Evolutionary conservation across 2,888 invertebrate species (phyloP).

Genomic region (Megaustenia siamemsis): DNA sequence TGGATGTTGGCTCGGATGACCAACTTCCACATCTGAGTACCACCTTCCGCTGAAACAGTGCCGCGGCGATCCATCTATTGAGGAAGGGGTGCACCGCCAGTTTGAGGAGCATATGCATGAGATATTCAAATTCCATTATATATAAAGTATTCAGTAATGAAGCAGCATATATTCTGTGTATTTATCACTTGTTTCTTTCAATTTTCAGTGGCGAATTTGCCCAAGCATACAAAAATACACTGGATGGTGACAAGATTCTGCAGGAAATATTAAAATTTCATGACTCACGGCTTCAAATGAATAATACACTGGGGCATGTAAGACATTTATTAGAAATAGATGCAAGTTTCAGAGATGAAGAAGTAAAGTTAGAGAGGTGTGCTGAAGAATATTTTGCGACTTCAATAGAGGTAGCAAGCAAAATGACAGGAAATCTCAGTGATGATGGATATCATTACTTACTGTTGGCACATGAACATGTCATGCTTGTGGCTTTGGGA

Average conservation of each 20-base stretch:
- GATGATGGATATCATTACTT: constrained; percentile 20
- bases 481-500: background rate
- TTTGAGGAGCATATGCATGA: too few species aligned
- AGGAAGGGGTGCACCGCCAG: too few species aligned
- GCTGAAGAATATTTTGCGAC: background rate
- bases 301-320: constrained; percentile 8
- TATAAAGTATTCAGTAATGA: too few species aligned
- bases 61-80: too few species aligned
- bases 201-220: constrained; percentile 25
- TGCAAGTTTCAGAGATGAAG: background rate
- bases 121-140: too few species aligned
- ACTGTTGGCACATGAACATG: background rate
- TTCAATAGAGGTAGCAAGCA: background rate
- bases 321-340: background rate
- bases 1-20: too few species aligned
- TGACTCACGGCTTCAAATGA: constrained; percentile 8
- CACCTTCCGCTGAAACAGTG: too few species aligned
- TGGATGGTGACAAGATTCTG: background rate
- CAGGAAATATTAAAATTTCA: background rate
- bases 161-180: too few species aligned
- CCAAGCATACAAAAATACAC: background rate
- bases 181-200: background rate
- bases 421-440: background rate
- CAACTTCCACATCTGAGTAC: too few species aligned
- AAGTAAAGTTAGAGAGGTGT: background rate